Evolutionary conservation across 2,888 invertebrate species (phyloP).

Genomic region (Merodon equestris): DNA sequence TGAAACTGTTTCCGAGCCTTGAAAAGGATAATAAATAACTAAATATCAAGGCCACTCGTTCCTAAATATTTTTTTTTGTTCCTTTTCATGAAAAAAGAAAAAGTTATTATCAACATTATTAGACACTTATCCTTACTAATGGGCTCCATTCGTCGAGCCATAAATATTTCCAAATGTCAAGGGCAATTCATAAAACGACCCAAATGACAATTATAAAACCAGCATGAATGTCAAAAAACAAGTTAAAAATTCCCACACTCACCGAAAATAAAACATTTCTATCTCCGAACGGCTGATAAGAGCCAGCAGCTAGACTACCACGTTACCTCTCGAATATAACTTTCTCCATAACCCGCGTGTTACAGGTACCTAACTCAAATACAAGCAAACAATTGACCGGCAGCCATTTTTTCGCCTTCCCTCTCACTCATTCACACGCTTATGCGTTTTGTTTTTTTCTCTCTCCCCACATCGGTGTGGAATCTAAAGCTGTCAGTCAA

Average conservation of each 20-base stretch:
- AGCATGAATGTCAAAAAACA: slow-evolving; percentile 38
- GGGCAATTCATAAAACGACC: neutral
- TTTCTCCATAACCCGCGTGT: neutral
- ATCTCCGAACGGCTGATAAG: slow-evolving; percentile 27
- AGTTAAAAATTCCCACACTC: slow-evolving; percentile 56
- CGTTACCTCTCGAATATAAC: slow-evolving; percentile 21
- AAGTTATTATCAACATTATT: neutral
- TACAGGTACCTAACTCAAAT: neutral
- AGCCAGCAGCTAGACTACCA: slow-evolving; percentile 45
- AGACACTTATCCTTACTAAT: no score
- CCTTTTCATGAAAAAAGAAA: neutral
- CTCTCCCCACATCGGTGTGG: slow-evolving; percentile 33
- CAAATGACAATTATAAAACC: slow-evolving; percentile 56
- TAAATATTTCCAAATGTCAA: slow-evolving; percentile 13
- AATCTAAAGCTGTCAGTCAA: slow-evolving; percentile 63
- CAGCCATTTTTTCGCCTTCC: slow-evolving; percentile 47
- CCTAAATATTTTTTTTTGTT: slow-evolving; percentile 27
- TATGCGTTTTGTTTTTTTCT: no score
- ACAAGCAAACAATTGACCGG: slow-evolving; percentile 34
- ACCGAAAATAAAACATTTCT: slow-evolving; percentile 2
- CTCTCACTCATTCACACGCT: no score
- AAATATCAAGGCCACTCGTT: no score
- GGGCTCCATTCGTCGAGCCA: neutral
- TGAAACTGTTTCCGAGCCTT: no score
- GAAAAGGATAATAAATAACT: no score